These are phyloP conservation scores for human (Homo sapiens) DNA, from an alignment of 2,113 vertebrate genomes.

Conservation along the genomic window DNA sequence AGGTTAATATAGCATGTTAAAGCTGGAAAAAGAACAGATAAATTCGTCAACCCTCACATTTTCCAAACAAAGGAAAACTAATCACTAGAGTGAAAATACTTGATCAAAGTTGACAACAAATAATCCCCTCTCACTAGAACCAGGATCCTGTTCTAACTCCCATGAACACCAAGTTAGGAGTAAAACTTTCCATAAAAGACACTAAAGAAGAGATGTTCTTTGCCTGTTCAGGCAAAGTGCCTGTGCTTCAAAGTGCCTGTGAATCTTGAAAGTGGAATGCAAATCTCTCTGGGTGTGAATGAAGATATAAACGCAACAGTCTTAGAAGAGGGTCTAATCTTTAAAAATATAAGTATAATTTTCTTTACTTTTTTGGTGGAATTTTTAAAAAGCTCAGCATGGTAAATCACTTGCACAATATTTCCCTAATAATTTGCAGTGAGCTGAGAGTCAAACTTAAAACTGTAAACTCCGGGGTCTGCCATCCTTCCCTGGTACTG, in stretches of 20 bases:
- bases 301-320: background rate
- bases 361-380: background rate
- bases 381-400: background rate
- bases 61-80: slow-evolving; percentile 50
- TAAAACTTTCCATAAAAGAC: background rate
- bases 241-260: background rate
- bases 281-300: background rate
- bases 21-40: slow-evolving; percentile 64
- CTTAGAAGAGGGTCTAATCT: background rate
- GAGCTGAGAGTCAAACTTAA: background rate
- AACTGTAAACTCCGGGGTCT: background rate
- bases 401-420: background rate
- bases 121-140: background rate
- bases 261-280: background rate
- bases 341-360: background rate
- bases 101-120: slow-evolving; percentile 56
- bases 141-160: background rate
- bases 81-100: slow-evolving; percentile 40
- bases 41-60: slow-evolving; percentile 45
- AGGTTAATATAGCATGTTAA: slow-evolving; percentile 51
- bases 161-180: background rate
- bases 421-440: background rate
- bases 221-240: background rate
- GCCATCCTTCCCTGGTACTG: background rate
- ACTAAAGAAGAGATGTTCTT: background rate